Evolutionary conservation across 2,888 invertebrate species (phyloP).

Genomic region (Saturnia pavonia): DNA sequence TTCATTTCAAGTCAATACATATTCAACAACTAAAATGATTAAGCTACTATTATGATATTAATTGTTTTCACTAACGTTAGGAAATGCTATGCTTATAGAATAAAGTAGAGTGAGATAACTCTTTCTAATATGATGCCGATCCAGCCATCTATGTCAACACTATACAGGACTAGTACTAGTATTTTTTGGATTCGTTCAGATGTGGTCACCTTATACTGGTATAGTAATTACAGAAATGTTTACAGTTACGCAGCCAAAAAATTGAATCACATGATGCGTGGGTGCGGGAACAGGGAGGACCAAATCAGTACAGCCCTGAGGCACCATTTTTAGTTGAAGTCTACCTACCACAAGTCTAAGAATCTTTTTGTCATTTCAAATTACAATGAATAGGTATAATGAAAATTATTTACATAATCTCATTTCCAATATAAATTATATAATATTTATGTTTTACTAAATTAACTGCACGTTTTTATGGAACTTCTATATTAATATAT

Average conservation of each 20-base stretch:
- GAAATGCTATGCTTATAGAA: background rate
- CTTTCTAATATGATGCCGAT: background rate
- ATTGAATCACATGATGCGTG: conserved; percentile 73
- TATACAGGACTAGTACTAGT: conserved; percentile 11
- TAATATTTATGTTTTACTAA: background rate
- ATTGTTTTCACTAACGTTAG: background rate
- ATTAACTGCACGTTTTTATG: too few species aligned
- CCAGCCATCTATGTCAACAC: background rate
- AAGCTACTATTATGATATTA: background rate
- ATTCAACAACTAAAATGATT: background rate
- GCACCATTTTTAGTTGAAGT: conserved; percentile 56
- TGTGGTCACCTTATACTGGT: conserved; percentile 49
- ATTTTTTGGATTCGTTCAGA: conserved; percentile 32
- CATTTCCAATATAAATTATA: background rate
- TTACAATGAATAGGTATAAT: background rate
- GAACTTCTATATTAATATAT: too few species aligned
- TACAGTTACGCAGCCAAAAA: conserved; percentile 69
- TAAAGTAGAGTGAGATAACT: background rate
- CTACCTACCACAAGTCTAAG: conserved; percentile 46
- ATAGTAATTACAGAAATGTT: conserved; percentile 72
- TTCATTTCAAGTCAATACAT: background rate
- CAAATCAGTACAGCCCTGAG: conserved; percentile 65
- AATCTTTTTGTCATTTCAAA: background rate
- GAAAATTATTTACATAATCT: background rate
- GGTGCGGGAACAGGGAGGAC: conserved; percentile 59